Base-by-base conservation (phyloP, 2,113 vertebrate species). In the Furnarius figulus region DNA sequence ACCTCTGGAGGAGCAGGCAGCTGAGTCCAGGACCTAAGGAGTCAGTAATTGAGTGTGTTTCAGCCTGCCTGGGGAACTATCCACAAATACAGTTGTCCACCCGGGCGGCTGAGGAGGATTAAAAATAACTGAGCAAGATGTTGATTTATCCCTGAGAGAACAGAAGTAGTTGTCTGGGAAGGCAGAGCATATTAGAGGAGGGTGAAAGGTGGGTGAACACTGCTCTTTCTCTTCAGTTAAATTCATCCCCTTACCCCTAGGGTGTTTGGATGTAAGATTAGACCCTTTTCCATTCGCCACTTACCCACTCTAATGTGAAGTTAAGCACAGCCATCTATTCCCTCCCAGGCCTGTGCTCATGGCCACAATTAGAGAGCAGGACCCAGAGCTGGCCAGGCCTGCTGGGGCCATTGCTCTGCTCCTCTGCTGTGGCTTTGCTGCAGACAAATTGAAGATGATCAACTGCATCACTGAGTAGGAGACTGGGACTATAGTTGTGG, bases 111-210 rank as follows among this genome's bases (percentile, higher is more conserved):
- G 67, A 76, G 75, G 62, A 71, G 82, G 85, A 30, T 90, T 90
- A 95, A 87, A 96, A 96, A 77, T 63, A 94, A 59, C 85, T 31
- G 74, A 87, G 87, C 87, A 85, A 90, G 82, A 39, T 71, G 78
- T 74, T 88, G 89, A 63, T 72, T 94, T 91, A 74, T 31, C 61
- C 76, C 78, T 72, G 79, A 77, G 87, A 91, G 90, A 83, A 56
- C 59, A 91, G 82, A 83, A 88, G 85, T 53, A 68, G 53, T 93
- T 97, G 75, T 72, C 53, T 90, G 78, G 66, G 87, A 94, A 93
- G 94, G 82, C 40, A 76, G 58, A 92, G 62, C 3, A 1, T 72
- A 79, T 93, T 87, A 85, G 78, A 40, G 52, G 70, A 49, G 82
- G 66, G 89, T 74, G 49, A 91, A 72, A 87, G 87, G 94, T 93